phyloP scores from a whole-genome alignment of 2,113 vertebrate genomes.

The Misgurnus mizolepis region DNA sequence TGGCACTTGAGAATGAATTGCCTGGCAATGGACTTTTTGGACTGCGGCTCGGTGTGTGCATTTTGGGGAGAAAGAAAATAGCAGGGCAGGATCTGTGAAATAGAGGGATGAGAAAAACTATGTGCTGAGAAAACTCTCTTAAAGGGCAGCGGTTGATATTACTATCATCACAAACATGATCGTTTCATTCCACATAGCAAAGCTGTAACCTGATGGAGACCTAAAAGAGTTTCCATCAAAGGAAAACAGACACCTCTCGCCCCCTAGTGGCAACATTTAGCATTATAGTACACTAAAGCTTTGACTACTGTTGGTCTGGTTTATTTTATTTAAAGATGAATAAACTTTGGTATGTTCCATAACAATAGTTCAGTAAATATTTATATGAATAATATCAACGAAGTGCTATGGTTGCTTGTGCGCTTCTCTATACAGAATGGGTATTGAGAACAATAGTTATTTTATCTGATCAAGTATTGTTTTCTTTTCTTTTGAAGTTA shows the following conservation, averaged over 20 bases:
- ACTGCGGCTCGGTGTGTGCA: slow-evolving; percentile 1
- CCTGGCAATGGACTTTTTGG: not conserved
- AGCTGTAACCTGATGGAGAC: not conserved
- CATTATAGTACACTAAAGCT: not conserved
- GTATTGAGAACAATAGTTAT: not conserved
- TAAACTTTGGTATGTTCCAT: slow-evolving; percentile 48
- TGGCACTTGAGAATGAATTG: slow-evolving; percentile 21
- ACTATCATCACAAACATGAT: not conserved
- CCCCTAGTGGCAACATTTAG: slow-evolving; percentile 47
- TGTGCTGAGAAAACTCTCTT: not conserved
- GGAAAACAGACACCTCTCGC: slow-evolving; percentile 32
- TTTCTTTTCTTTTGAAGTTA: no score
- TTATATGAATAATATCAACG: slow-evolving; percentile 30
- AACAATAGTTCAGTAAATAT: slow-evolving; percentile 44
- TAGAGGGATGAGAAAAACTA: not conserved
- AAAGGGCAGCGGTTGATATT: not conserved
- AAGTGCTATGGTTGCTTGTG: not conserved
- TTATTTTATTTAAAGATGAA: slow-evolving; percentile 44
- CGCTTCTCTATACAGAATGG: not conserved
- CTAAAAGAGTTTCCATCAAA: not conserved
- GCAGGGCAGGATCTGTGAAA: not conserved
- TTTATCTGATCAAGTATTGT: no score
- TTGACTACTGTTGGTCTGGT: slow-evolving; percentile 11
- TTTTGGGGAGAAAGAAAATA: not conserved
- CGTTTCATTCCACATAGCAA: not conserved